These are phyloP conservation scores for Drosophila putrida DNA, from an alignment of 2,888 invertebrate species.

Conservation along the genomic window DNA sequence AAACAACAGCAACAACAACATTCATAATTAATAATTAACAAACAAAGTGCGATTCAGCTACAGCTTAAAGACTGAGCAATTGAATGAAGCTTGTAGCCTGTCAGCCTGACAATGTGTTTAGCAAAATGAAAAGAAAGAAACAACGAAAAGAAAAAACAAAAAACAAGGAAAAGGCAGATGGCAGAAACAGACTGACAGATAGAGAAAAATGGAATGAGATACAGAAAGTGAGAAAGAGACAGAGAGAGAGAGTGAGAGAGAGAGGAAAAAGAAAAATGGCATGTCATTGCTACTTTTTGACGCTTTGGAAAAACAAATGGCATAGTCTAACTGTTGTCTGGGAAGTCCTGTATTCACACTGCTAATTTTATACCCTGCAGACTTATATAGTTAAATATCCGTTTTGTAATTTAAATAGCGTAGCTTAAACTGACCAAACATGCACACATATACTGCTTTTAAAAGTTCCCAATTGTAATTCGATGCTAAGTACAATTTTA, in stretches of 20 bases:
- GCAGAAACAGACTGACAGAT: slow-evolving; percentile 15
- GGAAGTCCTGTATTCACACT: not conserved
- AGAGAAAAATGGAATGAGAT: slow-evolving; percentile 11
- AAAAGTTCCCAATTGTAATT: no score
- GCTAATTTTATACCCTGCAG: not conserved
- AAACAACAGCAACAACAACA: slow-evolving; percentile 26
- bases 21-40: slow-evolving; percentile 58
- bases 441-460: no score
- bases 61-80: slow-evolving; percentile 47
- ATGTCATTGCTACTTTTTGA: slow-evolving; percentile 41
- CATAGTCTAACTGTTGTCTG: slow-evolving; percentile 59
- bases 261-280: slow-evolving; percentile 33
- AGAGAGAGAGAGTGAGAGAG: not conserved
- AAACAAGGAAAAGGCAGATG: slow-evolving; percentile 11
- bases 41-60: slow-evolving; percentile 34
- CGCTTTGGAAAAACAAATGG: slow-evolving; percentile 48
- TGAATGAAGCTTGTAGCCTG: slow-evolving; percentile 72
- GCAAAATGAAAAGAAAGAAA: slow-evolving; percentile 22
- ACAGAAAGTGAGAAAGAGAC: slow-evolving; percentile 11
- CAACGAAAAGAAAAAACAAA: slow-evolving; percentile 12
- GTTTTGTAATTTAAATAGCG: no score
- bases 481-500: no score
- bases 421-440: not conserved
- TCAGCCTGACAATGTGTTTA: slow-evolving; percentile 72
- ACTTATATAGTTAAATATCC: no score